Base-by-base conservation (phyloP, 2,113 vertebrate species). In the Colistium nudipinnis region DNA sequence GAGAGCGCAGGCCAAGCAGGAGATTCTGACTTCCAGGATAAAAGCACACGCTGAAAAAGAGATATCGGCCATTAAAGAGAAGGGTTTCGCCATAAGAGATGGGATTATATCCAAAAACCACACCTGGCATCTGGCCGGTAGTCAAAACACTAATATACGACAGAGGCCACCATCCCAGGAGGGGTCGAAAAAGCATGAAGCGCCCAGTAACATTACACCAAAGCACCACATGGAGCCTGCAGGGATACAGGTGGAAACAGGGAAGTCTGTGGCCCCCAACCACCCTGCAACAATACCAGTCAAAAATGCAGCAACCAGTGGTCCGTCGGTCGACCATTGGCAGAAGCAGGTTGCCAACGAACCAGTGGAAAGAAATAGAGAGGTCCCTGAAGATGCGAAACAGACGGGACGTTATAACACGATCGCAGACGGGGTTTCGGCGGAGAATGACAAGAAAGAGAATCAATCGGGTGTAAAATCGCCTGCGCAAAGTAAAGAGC, bases 11-110 rank as follows among this genome's bases (percentile, higher is more conserved):
- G 90, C 88, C 25, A 93, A 92, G 73, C 93, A 94, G 44, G 92
- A 94, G 67, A 88, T 94, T 49, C 84, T 94, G 52, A 92, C 92
- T 1, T 93, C 91, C 16, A 94, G 89, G 85, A 88, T 94, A 54
- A 94, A 93, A 88, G 93, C 93, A 72, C 91, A 94, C 35, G 93
- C 93, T 33, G 91, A 94, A 74, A 94, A 94, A 55, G 92, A 94
- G 64, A 94, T 94, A 64, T 93, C 90, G 59, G 93, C 92, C 5
- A 91, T 94, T 31, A 94, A 92, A 88, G 92, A 92, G 86, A 91
- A 90, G 38, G 89, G 88, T 10, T 89, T 88, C 47, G 84, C 85
- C 22, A 77, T 79, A 65, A 78, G 76, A 83, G 85, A 90, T 25
- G 81, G 72, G 2, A 60, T 89, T 38, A 70, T 79, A 38, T 62